These are phyloP conservation scores for Nothocercus julius DNA, from an alignment of 2,113 vertebrate genomes.

Conservation along the genomic window DNA sequence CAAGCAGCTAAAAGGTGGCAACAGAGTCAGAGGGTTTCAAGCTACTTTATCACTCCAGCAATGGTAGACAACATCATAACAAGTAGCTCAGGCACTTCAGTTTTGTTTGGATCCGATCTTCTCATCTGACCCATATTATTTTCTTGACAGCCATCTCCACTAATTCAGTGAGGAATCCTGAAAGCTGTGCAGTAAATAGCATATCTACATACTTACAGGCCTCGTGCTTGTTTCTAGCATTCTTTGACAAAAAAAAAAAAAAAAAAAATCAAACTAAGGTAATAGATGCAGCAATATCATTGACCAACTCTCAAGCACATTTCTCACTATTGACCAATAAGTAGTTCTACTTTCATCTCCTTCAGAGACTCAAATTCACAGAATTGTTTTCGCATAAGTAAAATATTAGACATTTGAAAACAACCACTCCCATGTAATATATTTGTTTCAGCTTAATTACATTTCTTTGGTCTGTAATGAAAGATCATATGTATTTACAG, in stretches of 20 bases:
- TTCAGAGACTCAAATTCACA: neutral
- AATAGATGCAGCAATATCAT: constrained; percentile 50
- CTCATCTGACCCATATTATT: constrained; percentile 45
- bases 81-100: neutral
- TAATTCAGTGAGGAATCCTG: neutral
- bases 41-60: neutral
- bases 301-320: neutral
- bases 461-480: neutral
- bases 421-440: neutral
- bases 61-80: neutral
- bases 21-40: neutral
- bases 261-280: constrained; percentile 41
- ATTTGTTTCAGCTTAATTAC: neutral
- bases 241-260: neutral
- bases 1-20: neutral
- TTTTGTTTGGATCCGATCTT: constrained; percentile 12
- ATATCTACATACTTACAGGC: neutral
- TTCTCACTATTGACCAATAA: neutral
- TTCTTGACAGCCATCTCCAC: constrained; percentile 36
- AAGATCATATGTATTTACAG: neutral
- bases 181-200: constrained; percentile 38
- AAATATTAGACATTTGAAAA: neutral
- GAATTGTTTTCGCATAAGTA: neutral
- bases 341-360: neutral
- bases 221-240: constrained; percentile 12